Evolutionary conservation across 2,888 invertebrate species (phyloP).

Genomic region (Oscheius sp.): DNA sequence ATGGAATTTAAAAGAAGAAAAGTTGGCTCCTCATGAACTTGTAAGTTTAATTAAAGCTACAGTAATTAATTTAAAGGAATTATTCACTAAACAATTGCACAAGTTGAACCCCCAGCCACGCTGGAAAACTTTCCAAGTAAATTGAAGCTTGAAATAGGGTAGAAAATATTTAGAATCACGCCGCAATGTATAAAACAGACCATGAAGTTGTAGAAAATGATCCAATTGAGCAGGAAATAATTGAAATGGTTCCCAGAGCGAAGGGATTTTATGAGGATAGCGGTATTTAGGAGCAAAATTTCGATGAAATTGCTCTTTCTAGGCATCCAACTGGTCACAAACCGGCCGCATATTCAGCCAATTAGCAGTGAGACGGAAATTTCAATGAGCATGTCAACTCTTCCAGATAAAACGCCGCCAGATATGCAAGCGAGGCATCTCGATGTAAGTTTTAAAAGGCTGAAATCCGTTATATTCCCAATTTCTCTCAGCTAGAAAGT

Average conservation of each 20-base stretch:
- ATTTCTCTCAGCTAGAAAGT: too few relatives aligned
- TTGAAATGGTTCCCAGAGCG: conserved; percentile 11
- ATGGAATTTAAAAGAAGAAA: too few relatives aligned
- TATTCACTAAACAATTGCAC: too few relatives aligned
- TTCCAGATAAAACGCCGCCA: conserved; percentile 5
- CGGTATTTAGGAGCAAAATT: not conserved
- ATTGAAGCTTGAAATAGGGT: too few relatives aligned
- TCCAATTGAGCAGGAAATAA: conserved; percentile 28
- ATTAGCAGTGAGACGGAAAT: conserved; percentile 14
- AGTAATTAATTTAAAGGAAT: too few relatives aligned
- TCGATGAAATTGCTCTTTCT: not conserved
- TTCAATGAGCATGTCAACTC: conserved; percentile 16
- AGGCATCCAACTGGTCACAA: conserved; percentile 14
- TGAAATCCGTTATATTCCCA: too few relatives aligned
- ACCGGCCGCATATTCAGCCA: conserved; percentile 1
- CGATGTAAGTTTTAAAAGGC: too few relatives aligned
- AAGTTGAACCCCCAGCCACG: too few relatives aligned
- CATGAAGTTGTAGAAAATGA: conserved; percentile 7
- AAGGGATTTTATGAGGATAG: conserved; percentile 20
- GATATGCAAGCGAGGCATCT: conserved; percentile 9
- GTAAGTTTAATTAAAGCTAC: too few relatives aligned
- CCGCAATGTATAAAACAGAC: conserved; percentile 13
- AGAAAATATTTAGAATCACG: too few relatives aligned
- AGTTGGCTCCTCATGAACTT: too few relatives aligned
- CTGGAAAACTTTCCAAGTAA: too few relatives aligned